Base-by-base conservation (phyloP, 1,140 invertebrate genomes). In the Pseudomyrmex dendroicus region DNA sequence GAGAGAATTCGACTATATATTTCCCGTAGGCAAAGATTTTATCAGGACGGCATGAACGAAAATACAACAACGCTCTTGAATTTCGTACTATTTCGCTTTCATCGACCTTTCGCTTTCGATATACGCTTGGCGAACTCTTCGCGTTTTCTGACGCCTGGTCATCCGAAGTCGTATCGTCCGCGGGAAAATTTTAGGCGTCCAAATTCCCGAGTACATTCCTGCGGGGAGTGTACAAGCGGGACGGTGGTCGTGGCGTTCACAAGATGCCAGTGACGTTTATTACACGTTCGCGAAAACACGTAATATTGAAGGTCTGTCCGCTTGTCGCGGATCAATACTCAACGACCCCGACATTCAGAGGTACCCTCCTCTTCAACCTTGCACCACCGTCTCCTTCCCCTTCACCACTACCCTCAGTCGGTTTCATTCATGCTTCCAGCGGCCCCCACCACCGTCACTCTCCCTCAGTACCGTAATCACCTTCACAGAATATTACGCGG, bases 261-360 rank as follows among this genome's bases (percentile, higher is more conserved):
- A 85, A 86, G 86, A 62, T 82, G 68, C 77, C 86, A 76, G 82
- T 93, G 91, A 91, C 91, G 90, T 92, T 91, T 70, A 84, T 88
- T 78, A 73, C 73, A 61, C 46, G 59, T 68, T 82, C 85, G 91
- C 90, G 89, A 91, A 92, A 93, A 91, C 87, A 88, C 84, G 91
- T 90, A 94, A 93, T 91, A 92, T 94, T 89, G 89, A 94, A 92
- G 76, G 76, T 89, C 90, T 88, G 87, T 87, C 88, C 84, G 89
- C 84, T 88, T 54, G 64, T 78, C 77, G 90, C 89, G 91, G 94
- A 94, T 94, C 94, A 94, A 94, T 94, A 94, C 94, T 92, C 91
- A 84, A 86, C 91, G 93, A 94, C 94, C 94, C 94, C 94, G 93
- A 94, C 94, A 94, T 94, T 94, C 93, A 93, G 91, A 91, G 90